Evolutionary conservation across 1,140 invertebrate genomes (phyloP), one percentile per base, ranked within the genome.

Genomic region (Battus philenor): DNA sequence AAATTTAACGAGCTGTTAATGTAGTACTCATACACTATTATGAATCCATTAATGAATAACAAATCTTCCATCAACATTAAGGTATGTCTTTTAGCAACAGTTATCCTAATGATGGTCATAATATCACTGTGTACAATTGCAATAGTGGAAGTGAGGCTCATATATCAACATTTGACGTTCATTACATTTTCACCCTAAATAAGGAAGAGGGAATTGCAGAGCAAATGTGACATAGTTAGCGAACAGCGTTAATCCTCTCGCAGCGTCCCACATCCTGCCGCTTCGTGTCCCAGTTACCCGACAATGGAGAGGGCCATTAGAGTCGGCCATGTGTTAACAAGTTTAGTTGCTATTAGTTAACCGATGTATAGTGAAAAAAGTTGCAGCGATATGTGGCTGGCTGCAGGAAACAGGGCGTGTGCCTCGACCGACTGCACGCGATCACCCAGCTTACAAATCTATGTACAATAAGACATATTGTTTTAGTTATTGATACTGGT

Each of bases 251-350:
- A 50, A 57, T 50, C 47, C 52, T 15, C 29, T 36, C 12, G 4
- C 44, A 8, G 29, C 36, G 44, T 47, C 46, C 53, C 46, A 52
- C 49, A 56, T 65, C 50, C 50, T 47, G 29, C 29, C 29, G 29
- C 29, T 11, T 12, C 9, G 36, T 53, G 62, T 26, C 54, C 63
- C 50, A 64, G 63, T 64, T 69, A 54, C 24, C 53, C 44, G 44
- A 57, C 59, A 59, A 64, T 62, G 51, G 66, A 68, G 50, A 62
- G 56, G 54, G 55, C 68, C 67, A 80, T 79, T 77, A 81, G 65
- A 71, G 50, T 50, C 66, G 58, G 30, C 61, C 68, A 77, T 76
- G 71, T 75, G 70, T 68, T 70, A 76, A 72, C 64, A 56, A 73
- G 67, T 77, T 76, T 70, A 64, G 60, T 67, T 69, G 53, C 52